Percentiles rank a stretch among this genome's conserved stretches.
Evolutionary conservation across 1,140 invertebrate species (phyloP).

Genomic region (Phocides pigmalion): DNA sequence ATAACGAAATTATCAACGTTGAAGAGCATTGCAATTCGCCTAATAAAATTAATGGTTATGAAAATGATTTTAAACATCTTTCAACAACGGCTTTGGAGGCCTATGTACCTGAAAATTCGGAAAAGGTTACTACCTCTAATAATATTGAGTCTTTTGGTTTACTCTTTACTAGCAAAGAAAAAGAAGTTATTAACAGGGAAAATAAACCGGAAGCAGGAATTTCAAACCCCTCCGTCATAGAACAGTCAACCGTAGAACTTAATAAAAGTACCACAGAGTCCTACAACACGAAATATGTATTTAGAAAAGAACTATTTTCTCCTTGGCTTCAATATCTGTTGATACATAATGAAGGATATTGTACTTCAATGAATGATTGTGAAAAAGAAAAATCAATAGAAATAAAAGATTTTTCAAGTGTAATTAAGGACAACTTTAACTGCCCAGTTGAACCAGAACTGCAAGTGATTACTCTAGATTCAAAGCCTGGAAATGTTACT

Average conservation of each 20-base stretch:
- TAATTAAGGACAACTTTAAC: not conserved
- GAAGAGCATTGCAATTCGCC: too few species aligned
- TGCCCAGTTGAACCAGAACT: not conserved
- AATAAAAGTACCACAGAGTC: not conserved
- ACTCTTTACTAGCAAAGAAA: too few species aligned
- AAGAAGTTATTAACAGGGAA: too few species aligned
- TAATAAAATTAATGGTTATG: not conserved
- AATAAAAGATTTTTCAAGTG: not conserved
- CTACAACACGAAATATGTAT: not conserved
- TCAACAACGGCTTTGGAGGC: not conserved
- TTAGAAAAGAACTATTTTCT: constrained; percentile 62
- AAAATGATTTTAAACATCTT: not conserved
- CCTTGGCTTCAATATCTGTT: constrained; percentile 64
- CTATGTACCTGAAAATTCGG: too few species aligned
- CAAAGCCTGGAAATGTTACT: too few species aligned
- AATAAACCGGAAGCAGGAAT: too few species aligned
- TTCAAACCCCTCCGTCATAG: not conserved
- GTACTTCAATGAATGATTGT: not conserved
- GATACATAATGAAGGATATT: constrained; percentile 45
- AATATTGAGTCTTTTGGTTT: too few species aligned
- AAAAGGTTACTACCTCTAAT: too few species aligned
- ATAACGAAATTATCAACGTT: too few species aligned
- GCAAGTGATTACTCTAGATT: not conserved
- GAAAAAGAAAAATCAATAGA: constrained; percentile 10
- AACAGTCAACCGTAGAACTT: not conserved